Conservation (phyloP, 2,888 invertebrate species). For the Priocnemis perturbator region DNA sequence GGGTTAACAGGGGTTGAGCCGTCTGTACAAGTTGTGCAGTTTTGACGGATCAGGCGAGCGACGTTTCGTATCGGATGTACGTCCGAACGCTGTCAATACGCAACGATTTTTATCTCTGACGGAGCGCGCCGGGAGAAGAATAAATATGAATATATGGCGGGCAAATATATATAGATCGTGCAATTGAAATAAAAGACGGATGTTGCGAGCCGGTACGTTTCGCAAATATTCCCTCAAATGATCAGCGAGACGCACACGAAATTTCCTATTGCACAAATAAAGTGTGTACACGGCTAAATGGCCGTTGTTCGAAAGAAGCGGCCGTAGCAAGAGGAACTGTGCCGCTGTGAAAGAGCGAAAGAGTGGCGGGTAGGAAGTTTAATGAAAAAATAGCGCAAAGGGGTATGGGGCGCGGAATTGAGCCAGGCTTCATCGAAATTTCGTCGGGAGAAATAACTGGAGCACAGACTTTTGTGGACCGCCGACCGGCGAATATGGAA, state of each 20-base stretch:
- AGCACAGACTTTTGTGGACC: conserved; percentile 1
- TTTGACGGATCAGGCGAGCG: conserved; percentile 30
- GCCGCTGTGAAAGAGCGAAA: not conserved
- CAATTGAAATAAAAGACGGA: no score
- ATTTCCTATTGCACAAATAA: no score
- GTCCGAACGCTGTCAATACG: conserved; percentile 25
- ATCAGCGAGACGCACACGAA: no score
- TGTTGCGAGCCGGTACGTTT: no score
- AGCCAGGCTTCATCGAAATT: not conserved
- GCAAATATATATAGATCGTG: no score
- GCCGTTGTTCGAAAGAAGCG: no score
- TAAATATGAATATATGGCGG: no score
- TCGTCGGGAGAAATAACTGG: not conserved
- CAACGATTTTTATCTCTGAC: conserved; percentile 16
- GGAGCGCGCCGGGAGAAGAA: conserved; percentile 5
- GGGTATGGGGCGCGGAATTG: not conserved
- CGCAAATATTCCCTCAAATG: no score
- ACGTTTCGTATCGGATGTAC: conserved; percentile 6
- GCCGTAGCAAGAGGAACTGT: no score
- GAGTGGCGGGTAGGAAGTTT: conserved; percentile 3
- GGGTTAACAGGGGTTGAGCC: no score
- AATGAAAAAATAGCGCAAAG: conserved; percentile 6
- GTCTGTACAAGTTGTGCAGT: conserved; percentile 28
- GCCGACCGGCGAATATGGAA: no score
- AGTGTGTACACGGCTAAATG: no score